Evolutionary conservation across 1,140 invertebrate genomes (phyloP), one percentile per base, ranked within the genome.

Genomic region (Lethocerus indicus): DNA sequence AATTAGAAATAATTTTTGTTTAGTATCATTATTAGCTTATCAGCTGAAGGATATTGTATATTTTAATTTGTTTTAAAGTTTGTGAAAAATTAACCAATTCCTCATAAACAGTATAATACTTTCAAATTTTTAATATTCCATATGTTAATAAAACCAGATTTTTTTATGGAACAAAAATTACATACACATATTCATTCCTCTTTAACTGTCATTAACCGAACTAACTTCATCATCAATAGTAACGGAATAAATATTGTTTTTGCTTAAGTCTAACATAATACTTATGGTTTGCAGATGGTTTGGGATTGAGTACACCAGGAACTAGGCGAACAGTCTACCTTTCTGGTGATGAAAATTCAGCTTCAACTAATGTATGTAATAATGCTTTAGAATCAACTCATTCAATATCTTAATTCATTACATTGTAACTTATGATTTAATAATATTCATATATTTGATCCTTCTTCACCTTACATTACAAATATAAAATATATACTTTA

Each of bases 301-400:
- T 45, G 21, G 75, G 71, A 52, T 71, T 87, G 21, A 82, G 81
- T 14, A 76, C 79, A 29, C 78, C 83, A 23, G 84, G 84, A 26
- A 82, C 82, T 1, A 68, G 84, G 42, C 70, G 82, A 59, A 85
- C 84, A 0, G 81, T 89, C 18, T 89, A 88, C 63, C 74, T 86
- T 47, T 81, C 79, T 1, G 83, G 85, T 56, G 80, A 85, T 56
- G 78, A 81, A 50, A 53, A 55, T 25, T 55, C 55, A 32, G 42
- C 55, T 50, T 48, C 53, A 40, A 51, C 53, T 39, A 56, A 57
- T 44, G 55, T 58, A 54, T 49, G 55, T 57, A 50, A 45, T 29
- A 16, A 18, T 44, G 16, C n/a, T 44, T 51, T 18, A 27, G 26
- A 20, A 21, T 12, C 13, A 50, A 27, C 23, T 40, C 14, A 29